Conservation (phyloP, 92 coral and sea anemone species). For the Epizoanthus illoricatus region DNA sequence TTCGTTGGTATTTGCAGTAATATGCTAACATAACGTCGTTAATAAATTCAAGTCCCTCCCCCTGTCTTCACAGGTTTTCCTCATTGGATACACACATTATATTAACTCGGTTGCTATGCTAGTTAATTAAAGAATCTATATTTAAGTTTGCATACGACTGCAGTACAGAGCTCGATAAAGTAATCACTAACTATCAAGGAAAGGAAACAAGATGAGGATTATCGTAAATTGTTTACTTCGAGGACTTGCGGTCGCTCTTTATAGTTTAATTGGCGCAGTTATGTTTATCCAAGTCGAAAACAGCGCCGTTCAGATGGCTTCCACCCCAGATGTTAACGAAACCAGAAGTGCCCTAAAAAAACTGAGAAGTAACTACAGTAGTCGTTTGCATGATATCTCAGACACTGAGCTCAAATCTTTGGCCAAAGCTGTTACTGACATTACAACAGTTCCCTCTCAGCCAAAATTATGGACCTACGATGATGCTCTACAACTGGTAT, state of each 20-base stretch:
- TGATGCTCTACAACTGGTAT: slow-evolving; percentile 11
- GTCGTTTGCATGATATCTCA: slow-evolving; percentile 1
- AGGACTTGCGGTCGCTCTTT: not conserved
- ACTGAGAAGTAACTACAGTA: slow-evolving; percentile 10
- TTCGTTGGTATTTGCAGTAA: no score
- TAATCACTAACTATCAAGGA: no score
- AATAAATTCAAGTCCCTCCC: no score
- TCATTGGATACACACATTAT: no score
- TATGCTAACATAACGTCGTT: no score
- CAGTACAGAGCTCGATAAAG: no score
- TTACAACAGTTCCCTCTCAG: not conserved
- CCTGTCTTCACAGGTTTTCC: no score
- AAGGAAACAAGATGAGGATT: slow-evolving; percentile 6
- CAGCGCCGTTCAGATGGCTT: not conserved
- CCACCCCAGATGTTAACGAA: not conserved
- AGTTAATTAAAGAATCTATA: no score
- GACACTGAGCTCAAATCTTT: not conserved
- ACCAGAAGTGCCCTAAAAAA: not conserved
- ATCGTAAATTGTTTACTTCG: not conserved
- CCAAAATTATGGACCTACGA: not conserved
- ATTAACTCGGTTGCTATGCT: no score
- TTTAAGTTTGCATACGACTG: no score
- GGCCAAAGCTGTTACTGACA: not conserved
- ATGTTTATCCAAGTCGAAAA: slow-evolving; percentile 7
- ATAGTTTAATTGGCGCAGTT: slow-evolving; percentile 3